Percentiles rank a stretch among this genome's conserved stretches.
phyloP scores from a whole-genome alignment of 2,888 invertebrate species.

The Drosophila peninsularis region DNA sequence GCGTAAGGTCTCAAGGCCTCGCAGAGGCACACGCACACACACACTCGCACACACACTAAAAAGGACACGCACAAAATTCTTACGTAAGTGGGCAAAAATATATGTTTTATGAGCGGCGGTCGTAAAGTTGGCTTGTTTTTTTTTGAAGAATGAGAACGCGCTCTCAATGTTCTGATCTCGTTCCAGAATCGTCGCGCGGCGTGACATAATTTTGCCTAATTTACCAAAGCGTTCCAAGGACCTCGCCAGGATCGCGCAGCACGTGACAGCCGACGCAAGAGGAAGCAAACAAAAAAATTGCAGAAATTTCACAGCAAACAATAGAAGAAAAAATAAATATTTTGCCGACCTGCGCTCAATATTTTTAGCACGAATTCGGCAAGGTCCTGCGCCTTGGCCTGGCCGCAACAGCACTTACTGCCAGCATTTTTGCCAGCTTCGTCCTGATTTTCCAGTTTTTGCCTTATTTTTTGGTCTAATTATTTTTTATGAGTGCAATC shows the following conservation, averaged over 20 bases:
- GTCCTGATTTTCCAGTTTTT: conserved; percentile 35
- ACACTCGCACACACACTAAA: conserved; percentile 37
- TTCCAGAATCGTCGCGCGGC: conserved; percentile 64
- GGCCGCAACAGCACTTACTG: background rate
- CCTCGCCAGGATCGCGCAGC: conserved; percentile 51
- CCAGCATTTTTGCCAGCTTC: conserved; percentile 5
- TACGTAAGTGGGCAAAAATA: conserved; percentile 66
- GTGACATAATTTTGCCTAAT: conserved; percentile 78
- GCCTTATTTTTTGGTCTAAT: conserved; percentile 83
- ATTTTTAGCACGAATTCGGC: conserved; percentile 67
- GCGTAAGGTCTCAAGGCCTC: conserved; percentile 73
- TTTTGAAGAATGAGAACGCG: conserved; percentile 69
- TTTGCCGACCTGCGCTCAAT: conserved; percentile 28
- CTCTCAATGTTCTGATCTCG: conserved; percentile 79
- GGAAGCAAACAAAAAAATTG: conserved; percentile 22
- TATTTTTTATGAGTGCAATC: conserved; percentile 81
- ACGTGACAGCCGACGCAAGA: conserved; percentile 70
- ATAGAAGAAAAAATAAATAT: conserved; percentile 9
- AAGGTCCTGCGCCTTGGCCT: conserved; percentile 44
- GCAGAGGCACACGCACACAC: conserved; percentile 12
- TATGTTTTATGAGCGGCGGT: conserved; percentile 65
- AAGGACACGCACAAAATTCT: conserved; percentile 59
- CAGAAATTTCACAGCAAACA: conserved; percentile 16
- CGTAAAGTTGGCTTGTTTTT: conserved; percentile 57
- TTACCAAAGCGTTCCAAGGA: conserved; percentile 63